A percentile compares a stretch with the other conserved stretches of the same genome.
Conservation (phyloP, 2,797 vertebrate genomes). For the Dallia pectoralis region DNA sequence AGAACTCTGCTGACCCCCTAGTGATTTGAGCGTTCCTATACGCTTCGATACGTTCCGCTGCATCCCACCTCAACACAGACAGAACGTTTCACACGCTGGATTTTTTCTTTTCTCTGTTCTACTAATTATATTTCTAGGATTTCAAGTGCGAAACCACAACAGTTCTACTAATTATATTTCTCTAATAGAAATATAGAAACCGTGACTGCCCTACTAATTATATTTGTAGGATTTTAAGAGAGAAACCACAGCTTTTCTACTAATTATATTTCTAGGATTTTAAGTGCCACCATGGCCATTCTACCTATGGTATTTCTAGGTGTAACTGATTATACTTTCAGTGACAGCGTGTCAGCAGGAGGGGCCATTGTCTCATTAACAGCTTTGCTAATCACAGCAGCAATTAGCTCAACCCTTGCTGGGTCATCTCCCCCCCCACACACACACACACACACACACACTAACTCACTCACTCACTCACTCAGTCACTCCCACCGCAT, state of each 20-base stretch:
- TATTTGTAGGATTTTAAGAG: not conserved
- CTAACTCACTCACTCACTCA: too few relatives aligned
- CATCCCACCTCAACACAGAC: slow-evolving; percentile 44
- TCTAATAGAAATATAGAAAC: not conserved
- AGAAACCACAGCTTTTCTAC: not conserved
- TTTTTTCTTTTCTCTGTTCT: too few relatives aligned
- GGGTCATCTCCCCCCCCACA: slow-evolving; percentile 69
- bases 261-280: not conserved
- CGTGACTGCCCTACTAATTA: too few relatives aligned
- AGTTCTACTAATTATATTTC: not conserved
- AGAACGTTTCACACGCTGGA: slow-evolving; percentile 32
- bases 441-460: too few relatives aligned
- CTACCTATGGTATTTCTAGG: not conserved
- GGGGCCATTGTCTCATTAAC: slow-evolving; percentile 76
- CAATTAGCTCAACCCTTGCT: slow-evolving; percentile 73
- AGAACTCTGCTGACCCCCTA: slow-evolving; percentile 53
- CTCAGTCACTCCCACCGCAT: not conserved
- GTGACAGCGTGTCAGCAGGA: slow-evolving; percentile 46
- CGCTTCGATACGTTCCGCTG: slow-evolving; percentile 35
- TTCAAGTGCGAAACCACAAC: too few relatives aligned
- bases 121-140: too few relatives aligned
- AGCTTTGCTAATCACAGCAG: slow-evolving; percentile 77
- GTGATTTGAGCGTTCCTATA: slow-evolving; percentile 32
- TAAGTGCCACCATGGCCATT: not conserved
- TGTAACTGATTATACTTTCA: not conserved